Evolutionary conservation across 2,797 vertebrate genomes (phyloP), one percentile per base, ranked within the genome.

Genomic region (Lycodopsis pacificus): DNA sequence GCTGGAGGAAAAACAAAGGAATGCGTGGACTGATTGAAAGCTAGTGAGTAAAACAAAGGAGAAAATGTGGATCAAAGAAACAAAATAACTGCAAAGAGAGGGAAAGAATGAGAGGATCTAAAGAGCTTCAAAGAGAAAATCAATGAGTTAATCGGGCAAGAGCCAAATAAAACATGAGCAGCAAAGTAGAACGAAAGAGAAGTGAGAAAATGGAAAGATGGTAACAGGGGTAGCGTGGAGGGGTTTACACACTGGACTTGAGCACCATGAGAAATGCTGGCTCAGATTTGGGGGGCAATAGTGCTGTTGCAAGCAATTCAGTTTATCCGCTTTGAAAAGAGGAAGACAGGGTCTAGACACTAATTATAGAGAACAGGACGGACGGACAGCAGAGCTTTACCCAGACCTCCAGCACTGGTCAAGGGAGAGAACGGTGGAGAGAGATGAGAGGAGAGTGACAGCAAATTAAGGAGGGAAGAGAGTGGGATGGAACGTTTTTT

Each of bases 271-370:
- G 42, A 77, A 80, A 73, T 64, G 71, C 80, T 85, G 64, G 62
- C 76, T 86, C 83, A 67, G 81, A 82, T 77, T 57, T 56, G 25
- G 40, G 32, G 71, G 77, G 65, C 44, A 76, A 54, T 57, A 58
- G 74, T 61, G 71, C 73, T 81, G 82, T 46, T 48, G 65, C 42
- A 46, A 81, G 79, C 72, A 67, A 56, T 83, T 80, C 63, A 76
- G 36, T 64, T 79, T 15, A 82, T 81, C 70, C 34, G 6, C 63
- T 65, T 68, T 65, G 70, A 81, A 70, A 54, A 58, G 58, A 74
- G 22, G 76, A 76, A 44, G 75, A 77, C 27, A 25, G 13, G 40
- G 69, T 70, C 71, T 69, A 72, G 72, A 73, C 68, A 71, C 51
- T 73, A 70, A 86, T 71, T 71, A 64, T 71, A 42, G 64, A 82